phyloP scores from a whole-genome alignment of 2,113 vertebrate species.

The Myotis brandtii region DNA sequence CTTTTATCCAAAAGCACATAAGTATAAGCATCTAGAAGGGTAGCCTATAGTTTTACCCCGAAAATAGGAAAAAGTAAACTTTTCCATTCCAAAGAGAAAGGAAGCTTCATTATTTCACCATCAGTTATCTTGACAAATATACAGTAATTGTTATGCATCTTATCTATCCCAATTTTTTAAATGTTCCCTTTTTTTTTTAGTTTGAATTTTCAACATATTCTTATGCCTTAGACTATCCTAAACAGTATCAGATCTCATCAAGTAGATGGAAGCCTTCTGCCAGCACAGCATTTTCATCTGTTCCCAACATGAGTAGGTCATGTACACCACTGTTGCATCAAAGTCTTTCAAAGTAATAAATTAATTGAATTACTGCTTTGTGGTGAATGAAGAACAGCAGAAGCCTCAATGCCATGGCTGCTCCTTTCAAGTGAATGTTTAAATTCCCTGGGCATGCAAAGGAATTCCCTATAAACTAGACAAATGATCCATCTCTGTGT shows the following conservation, averaged over 20 bases:
- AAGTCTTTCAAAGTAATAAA: constrained; percentile 71
- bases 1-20: constrained; percentile 18
- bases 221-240: background rate
- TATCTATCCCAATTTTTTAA: background rate
- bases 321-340: constrained; percentile 37
- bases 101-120: background rate
- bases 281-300: constrained; percentile 57
- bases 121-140: background rate
- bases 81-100: background rate
- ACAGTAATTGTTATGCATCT: background rate
- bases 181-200: constrained; percentile 3
- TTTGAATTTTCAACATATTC: constrained; percentile 18
- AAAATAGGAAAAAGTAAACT: background rate
- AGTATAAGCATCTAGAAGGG: background rate
- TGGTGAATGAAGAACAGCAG: constrained; percentile 54
- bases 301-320: constrained; percentile 49
- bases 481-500: constrained; percentile 6
- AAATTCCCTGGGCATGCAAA: background rate
- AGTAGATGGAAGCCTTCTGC: constrained; percentile 61
- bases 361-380: constrained; percentile 77
- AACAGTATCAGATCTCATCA: constrained; percentile 64
- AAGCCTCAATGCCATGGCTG: constrained; percentile 49
- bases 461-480: constrained; percentile 76
- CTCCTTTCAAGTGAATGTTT: constrained; percentile 67
- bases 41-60: background rate